These are phyloP conservation scores for Lithophane socia DNA, from an alignment of 2,888 invertebrate genomes.

Conservation along the genomic window DNA sequence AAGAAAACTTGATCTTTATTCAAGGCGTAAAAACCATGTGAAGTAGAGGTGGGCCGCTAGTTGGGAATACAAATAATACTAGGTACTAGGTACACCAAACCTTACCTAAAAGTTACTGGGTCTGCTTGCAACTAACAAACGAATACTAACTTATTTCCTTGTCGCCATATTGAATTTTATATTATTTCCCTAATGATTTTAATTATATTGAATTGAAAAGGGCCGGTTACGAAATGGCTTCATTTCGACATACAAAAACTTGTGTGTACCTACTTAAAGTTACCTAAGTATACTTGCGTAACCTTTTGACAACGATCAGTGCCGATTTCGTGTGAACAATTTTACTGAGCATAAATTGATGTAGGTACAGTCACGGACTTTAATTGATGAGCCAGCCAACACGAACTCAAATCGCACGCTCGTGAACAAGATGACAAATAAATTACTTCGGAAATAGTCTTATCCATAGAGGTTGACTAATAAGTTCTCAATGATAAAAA, in stretches of 20 bases:
- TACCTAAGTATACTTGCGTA: not conserved
- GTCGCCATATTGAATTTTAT: constrained; percentile 35
- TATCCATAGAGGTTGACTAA: no score
- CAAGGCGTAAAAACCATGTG: not conserved
- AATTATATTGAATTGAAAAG: constrained; percentile 52
- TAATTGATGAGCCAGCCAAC: no score
- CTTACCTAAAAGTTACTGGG: constrained; percentile 4
- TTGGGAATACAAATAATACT: not conserved
- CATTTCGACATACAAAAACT: constrained; percentile 36
- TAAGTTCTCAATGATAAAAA: no score
- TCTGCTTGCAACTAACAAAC: constrained; percentile 18
- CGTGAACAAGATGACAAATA: no score
- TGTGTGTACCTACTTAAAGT: not conserved
- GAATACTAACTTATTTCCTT: constrained; percentile 24
- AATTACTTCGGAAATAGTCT: no score
- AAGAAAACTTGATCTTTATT: not conserved
- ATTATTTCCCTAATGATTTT: constrained; percentile 44
- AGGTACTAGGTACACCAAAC: not conserved
- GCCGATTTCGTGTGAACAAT: not conserved
- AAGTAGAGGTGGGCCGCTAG: not conserved
- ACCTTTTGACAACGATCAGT: not conserved
- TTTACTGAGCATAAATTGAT: not conserved
- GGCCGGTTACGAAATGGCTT: constrained; percentile 20
- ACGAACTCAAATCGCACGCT: no score
- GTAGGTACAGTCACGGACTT: no score